Base-by-base conservation (phyloP, 2,113 vertebrate species). In the Delphinapterus leucas region DNA sequence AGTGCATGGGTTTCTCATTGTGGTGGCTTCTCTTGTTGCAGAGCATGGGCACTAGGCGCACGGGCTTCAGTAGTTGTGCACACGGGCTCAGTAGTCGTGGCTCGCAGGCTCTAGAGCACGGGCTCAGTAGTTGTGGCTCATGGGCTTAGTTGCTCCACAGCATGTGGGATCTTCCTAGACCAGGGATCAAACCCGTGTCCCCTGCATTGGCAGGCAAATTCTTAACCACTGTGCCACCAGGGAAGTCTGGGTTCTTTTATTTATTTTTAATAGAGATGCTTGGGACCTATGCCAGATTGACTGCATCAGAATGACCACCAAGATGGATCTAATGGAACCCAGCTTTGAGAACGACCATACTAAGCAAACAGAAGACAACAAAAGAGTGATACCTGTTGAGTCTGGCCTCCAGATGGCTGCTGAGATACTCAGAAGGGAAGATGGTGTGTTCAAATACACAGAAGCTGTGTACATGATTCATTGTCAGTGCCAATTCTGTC, bases 391-490 rank as follows among this genome's bases (percentile, higher is more conserved):
- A 99, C 99, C 99, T 99, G 98, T 98, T 97, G 90, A 99, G 98
- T 6, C 99, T 98, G 0, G 67, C 95, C 98, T 99, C 99, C 98
- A 99, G 98, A 65, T 99, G 99, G 85, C 99, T 98, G 80, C 99
- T 98, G 76, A 99, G 99, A 97, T 99, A 99, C 98, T 99, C 99
- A 0, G 98, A 96, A 0, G 99, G 99, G 0, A 99, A 98, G 44
- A 99, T 86, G 21, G 98, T 98, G 97, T 99, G 99, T 82, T 99
- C 98, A 2, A 99, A 99, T 26, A 99, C 98, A 0, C 94, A 95
- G 85, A 99, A 98, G 76, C 98, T 99, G 33, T 77, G 86, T 13
- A 98, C 98, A 3, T 99, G 98, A 97, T 98, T 99, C 98, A 99
- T 98, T 94, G 99, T 98, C 93, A 99, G 97, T 63, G 99, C 99